Evolutionary conservation across 2,888 invertebrate species (phyloP).

Genomic region (Xestia rhomboidea): DNA sequence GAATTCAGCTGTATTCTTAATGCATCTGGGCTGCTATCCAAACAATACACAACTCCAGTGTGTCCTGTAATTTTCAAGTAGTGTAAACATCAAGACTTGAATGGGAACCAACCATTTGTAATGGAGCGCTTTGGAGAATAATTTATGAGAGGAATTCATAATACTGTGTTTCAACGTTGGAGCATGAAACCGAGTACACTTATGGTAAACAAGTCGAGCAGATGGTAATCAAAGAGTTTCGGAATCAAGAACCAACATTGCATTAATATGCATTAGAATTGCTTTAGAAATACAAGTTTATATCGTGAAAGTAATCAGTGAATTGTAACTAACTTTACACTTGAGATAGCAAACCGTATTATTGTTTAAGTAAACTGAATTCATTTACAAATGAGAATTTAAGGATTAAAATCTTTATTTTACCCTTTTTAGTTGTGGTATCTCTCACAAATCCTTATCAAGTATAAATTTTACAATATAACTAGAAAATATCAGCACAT

Average conservation of each 20-base stretch:
- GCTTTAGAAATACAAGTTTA: constrained; percentile 21
- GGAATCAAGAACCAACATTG: constrained; percentile 41
- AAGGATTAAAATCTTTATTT: too few relatives aligned
- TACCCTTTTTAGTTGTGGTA: too few relatives aligned
- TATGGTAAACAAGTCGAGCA: constrained; percentile 49
- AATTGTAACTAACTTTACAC: constrained; percentile 20
- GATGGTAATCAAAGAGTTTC: constrained; percentile 48
- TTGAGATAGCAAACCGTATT: constrained; percentile 4
- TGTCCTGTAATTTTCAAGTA: constrained; percentile 71
- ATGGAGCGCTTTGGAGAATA: constrained; percentile 39
- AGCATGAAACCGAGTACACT: constrained; percentile 42
- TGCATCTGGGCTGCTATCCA: constrained; percentile 79
- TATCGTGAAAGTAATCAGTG: constrained; percentile 18
- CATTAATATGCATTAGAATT: constrained; percentile 51
- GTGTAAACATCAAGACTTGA: constrained; percentile 57
- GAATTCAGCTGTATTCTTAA: constrained; percentile 71
- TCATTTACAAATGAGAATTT: background rate
- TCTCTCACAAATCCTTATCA: too few relatives aligned
- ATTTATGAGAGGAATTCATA: constrained; percentile 58
- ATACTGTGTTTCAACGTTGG: constrained; percentile 41
- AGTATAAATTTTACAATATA: too few relatives aligned
- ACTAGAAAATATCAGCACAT: too few relatives aligned
- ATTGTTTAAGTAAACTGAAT: background rate
- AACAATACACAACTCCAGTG: constrained; percentile 75
- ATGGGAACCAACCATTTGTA: constrained; percentile 51